Evolutionary conservation across 37 sponge, comb jelly and placozoan species (phyloP).

Genomic region (Beroe ovata): DNA sequence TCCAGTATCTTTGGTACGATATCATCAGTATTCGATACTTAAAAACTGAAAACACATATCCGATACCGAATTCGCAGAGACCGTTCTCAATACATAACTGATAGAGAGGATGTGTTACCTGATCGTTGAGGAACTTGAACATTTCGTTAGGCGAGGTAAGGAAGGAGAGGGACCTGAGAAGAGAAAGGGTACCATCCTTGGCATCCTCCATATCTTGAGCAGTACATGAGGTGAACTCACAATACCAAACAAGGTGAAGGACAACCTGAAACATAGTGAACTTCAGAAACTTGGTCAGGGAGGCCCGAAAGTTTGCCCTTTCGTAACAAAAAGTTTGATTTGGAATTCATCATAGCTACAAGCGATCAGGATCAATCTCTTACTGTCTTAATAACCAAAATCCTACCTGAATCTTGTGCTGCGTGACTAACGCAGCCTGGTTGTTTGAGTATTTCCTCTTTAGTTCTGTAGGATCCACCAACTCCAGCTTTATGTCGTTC

Average conservation of each 20-base stretch:
- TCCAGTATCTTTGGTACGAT: constrained; percentile 12
- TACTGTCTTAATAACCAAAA: no score
- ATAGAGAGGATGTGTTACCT: no score
- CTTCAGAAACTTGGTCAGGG: background rate
- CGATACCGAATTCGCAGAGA: no score
- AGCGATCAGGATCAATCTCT: no score
- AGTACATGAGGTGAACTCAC: background rate
- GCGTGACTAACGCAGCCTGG: background rate
- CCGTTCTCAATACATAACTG: no score
- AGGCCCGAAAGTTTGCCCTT: no score
- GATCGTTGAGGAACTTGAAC: constrained; percentile 45
- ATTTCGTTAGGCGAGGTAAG: constrained; percentile 45
- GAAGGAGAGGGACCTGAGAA: constrained; percentile 47
- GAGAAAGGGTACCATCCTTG: background rate
- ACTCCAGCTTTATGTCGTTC: constrained; percentile 23
- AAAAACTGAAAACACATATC: no score
- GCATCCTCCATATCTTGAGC: background rate
- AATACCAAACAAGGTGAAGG: constrained; percentile 31
- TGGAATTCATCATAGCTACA: no score
- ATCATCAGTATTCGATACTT: background rate
- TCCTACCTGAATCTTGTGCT: constrained; percentile 48
- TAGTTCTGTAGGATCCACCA: background rate
- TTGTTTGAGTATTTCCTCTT: background rate
- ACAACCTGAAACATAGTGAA: constrained; percentile 23
- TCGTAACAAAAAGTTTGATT: no score